Evolutionary conservation across 35 echinoderm and acorn worm genomes (phyloP).

Genomic region (Holothuria glaberrima): DNA sequence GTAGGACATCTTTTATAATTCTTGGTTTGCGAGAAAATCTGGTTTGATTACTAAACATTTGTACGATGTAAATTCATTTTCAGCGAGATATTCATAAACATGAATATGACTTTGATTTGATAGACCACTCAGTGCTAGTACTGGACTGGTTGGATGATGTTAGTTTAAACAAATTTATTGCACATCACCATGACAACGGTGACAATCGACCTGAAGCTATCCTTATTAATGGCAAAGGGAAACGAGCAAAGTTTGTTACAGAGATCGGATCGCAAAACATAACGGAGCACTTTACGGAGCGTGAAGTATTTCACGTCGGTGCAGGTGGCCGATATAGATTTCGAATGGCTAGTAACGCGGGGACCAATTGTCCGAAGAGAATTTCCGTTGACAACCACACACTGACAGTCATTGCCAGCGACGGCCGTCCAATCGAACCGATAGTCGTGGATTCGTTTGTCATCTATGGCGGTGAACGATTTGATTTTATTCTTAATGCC

Average conservation of each 20-base stretch:
- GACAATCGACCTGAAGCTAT: slow-evolving; percentile 87
- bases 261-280: neutral
- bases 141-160: slow-evolving; percentile 87
- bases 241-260: neutral
- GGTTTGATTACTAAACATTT: too few relatives aligned
- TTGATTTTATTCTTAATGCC: slow-evolving; percentile 65
- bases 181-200: slow-evolving; percentile 80
- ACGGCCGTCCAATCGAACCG: slow-evolving; percentile 72
- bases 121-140: slow-evolving; percentile 72
- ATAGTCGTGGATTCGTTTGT: slow-evolving; percentile 65
- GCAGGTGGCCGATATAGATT: slow-evolving; percentile 70
- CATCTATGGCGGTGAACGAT: slow-evolving; percentile 82
- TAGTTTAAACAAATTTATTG: slow-evolving; percentile 76
- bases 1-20: too few relatives aligned
- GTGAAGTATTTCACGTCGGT: slow-evolving; percentile 9
- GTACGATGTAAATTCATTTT: neutral
- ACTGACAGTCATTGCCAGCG: slow-evolving; percentile 80
- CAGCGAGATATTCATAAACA: slow-evolving; percentile 47
- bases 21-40: too few relatives aligned
- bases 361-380: slow-evolving; percentile 75
- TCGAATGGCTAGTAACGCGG: slow-evolving; percentile 81
- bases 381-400: slow-evolving; percentile 81
- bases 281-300: slow-evolving; percentile 29
- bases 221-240: slow-evolving; percentile 93
- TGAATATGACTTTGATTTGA: slow-evolving; percentile 76